Evolutionary conservation across 2,888 invertebrate genomes (phyloP), one percentile per base, ranked within the genome.

Genomic region (Cerastis leucographa): DNA sequence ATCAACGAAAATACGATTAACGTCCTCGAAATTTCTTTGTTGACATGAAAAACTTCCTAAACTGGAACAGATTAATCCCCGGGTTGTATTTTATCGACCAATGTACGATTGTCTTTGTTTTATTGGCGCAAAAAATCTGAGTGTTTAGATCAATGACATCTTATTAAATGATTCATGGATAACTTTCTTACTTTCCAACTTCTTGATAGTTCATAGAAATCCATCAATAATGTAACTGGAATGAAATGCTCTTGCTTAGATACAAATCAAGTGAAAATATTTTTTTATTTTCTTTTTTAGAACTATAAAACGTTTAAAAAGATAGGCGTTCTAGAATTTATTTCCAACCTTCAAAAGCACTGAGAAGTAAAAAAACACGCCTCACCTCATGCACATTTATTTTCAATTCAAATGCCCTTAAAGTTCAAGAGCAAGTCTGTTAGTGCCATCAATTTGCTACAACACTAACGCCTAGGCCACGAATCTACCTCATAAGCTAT

Each of bases 401-500:
- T 80, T 87, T 76, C 19, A 76, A 86, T 86, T 85, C 78, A 73
- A 79, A 86, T 71, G 42, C 69, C 44, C 40, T 49, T 72, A 68
- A 62, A 74, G 54, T 78, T 84, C 56, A 79, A 76, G 73, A 76
- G 74, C 72, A 66, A 65, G 70, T 61, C 71, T 78, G 64, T 76
- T 70, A 56, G 42, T 72, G 81, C 59, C 88, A 88, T 85, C 84
- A 88, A 89, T 88, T 90, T 87, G 77, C 61, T 71, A 65, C 74
- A 78, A 70, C 66, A 68, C 62, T 81, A 66, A 76, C 9, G 19
- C 19, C 9, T 35, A 42, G 12, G 29, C 29, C 22, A 51, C 25
- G 7, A 49, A 29, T 5, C 11, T 7, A 0, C 6, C 12, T 40
- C 40, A n/a, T 40, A 40, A 22, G 11, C 5, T 62, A 29, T 5